These are phyloP conservation scores for Hybognathus amarus DNA, from an alignment of 2,797 vertebrate genomes.

Conservation along the genomic window DNA sequence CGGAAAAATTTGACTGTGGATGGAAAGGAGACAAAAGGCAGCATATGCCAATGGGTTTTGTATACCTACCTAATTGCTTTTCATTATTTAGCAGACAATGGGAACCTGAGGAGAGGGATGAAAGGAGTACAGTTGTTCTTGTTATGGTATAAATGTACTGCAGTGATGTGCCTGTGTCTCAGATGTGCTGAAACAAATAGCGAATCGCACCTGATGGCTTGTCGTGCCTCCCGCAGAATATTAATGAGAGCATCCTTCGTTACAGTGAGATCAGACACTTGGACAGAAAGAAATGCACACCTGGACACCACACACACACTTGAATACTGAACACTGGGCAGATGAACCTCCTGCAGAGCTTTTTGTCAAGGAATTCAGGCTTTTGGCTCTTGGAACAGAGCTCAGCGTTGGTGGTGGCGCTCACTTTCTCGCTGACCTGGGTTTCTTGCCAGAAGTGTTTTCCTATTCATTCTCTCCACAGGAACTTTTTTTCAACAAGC, in stretches of 20 bases:
- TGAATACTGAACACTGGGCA: conserved; percentile 27
- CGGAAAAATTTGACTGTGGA: conserved; percentile 72
- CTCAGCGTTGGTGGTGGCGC: neutral
- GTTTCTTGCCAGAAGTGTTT: neutral
- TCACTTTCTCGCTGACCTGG: neutral
- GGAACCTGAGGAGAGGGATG: conserved; percentile 77
- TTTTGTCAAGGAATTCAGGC: conserved; percentile 25
- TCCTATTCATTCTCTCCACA: conserved; percentile 17
- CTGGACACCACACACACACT: conserved; percentile 30
- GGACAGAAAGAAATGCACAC: conserved; percentile 53
- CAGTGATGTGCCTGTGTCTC: conserved; percentile 80
- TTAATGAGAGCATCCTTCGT: conserved; percentile 65
- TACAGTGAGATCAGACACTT: conserved; percentile 53
- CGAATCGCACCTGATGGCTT: conserved; percentile 71
- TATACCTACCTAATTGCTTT: conserved; percentile 82
- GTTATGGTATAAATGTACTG: conserved; percentile 74
- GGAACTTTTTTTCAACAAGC: neutral
- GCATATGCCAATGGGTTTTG: conserved; percentile 72
- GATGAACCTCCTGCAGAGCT: conserved; percentile 11
- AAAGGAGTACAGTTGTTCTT: conserved; percentile 77
- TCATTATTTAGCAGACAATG: conserved; percentile 80
- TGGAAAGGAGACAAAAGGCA: conserved; percentile 77
- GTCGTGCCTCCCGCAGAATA: conserved; percentile 72
- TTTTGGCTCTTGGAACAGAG: conserved; percentile 6
- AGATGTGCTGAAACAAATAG: conserved; percentile 77